Percentiles rank a stretch among this genome's conserved stretches.
Evolutionary conservation across 2,797 vertebrate species (phyloP).

Genomic region (Limosa lapponica): DNA sequence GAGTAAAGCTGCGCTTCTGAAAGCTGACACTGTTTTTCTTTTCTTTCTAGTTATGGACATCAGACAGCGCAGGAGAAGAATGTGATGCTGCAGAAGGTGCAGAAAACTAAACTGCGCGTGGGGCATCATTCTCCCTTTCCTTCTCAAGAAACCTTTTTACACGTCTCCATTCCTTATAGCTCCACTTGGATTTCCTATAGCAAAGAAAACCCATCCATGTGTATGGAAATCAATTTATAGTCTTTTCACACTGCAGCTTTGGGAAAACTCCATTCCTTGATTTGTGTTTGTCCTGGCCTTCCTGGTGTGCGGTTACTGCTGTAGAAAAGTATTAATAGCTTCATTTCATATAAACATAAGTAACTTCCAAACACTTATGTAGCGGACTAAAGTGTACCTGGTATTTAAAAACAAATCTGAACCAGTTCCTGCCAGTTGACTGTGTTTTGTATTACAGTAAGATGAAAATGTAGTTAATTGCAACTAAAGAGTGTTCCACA

Average conservation of each 20-base stretch:
- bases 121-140: conserved; percentile 73
- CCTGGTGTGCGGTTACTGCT: conserved; percentile 93
- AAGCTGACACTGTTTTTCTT: conserved; percentile 14
- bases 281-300: conserved; percentile 89
- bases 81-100: conserved; percentile 86
- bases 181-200: conserved; percentile 90
- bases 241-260: conserved; percentile 90
- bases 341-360: conserved; percentile 87
- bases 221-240: conserved; percentile 85
- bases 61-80: conserved; percentile 90
- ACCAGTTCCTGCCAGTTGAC: conserved; percentile 80
- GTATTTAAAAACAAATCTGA: conserved; percentile 81
- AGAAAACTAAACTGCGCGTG: conserved; percentile 84
- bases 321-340: conserved; percentile 92
- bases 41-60: conserved; percentile 92
- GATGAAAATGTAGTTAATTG: conserved; percentile 76
- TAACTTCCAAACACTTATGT: conserved; percentile 82
- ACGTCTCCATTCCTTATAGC: conserved; percentile 94
- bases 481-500: conserved; percentile 73
- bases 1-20: neutral
- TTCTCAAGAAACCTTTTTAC: conserved; percentile 89
- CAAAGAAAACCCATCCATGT: conserved; percentile 87
- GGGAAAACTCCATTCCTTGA: conserved; percentile 87
- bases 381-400: conserved; percentile 79
- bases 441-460: conserved; percentile 82